phyloP scores from a whole-genome alignment of 2,888 invertebrate genomes.

The Sminthurides aquaticus region DNA sequence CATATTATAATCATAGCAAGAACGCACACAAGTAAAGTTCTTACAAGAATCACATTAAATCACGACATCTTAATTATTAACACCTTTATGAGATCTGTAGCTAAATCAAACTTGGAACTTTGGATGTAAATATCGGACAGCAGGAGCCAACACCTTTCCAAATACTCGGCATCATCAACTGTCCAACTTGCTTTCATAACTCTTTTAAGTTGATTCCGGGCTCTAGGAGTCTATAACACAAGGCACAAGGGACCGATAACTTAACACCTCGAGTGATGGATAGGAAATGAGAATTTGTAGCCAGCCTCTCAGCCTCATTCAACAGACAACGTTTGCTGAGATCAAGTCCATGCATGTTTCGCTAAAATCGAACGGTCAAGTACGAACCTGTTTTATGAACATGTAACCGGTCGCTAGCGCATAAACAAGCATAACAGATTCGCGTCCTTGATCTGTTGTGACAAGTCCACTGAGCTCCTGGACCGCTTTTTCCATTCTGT shows the following conservation, averaged over 20 bases:
- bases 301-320: no score
- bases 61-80: no score
- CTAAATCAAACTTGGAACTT: conserved; percentile 75
- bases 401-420: conserved; percentile 79
- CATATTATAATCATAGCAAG: neutral
- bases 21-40: neutral
- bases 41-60: neutral
- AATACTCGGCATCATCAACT: conserved; percentile 89
- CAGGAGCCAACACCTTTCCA: conserved; percentile 90
- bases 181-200: conserved; percentile 80
- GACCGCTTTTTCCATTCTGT: conserved; percentile 73
- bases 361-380: neutral
- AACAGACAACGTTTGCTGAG: no score
- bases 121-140: conserved; percentile 84
- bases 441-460: conserved; percentile 59
- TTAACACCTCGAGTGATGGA: no score
- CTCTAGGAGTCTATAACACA: conserved; percentile 62
- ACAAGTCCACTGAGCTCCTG: conserved; percentile 67
- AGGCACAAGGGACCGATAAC: no score
- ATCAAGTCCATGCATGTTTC: no score
- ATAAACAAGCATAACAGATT: conserved; percentile 76
- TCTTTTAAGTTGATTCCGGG: conserved; percentile 84
- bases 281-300: no score
- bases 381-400: conserved; percentile 62
- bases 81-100: conserved; percentile 64